Evolutionary conservation across 2,888 invertebrate species (phyloP), one percentile per base, ranked within the genome.

Genomic region (Chesias legatella): DNA sequence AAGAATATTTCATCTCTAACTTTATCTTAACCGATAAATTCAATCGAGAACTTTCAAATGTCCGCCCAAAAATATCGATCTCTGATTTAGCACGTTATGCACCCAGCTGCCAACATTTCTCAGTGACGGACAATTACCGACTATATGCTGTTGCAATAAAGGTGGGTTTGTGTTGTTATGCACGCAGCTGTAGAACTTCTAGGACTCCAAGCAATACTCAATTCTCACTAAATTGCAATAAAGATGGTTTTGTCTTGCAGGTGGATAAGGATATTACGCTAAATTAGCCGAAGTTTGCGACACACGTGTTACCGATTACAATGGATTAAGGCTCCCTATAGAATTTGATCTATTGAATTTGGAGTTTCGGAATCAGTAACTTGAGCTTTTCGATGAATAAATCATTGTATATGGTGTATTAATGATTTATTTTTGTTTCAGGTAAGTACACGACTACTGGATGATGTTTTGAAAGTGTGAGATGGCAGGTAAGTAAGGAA

Each of bases 271-370:
- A 62, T 64, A 65, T 66, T 66, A 67, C 61, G 58, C 48, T 53
- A 64, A 68, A 70, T 76, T 71, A 73, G 63, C 51, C 51, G 45
- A 68, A 73, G 70, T 73, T 73, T 63, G 67, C 71, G 69, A 64
- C 70, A 76, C 78, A 76, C 78, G 77, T 79, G 76, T 67, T 60
- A 56, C 42, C 51, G 73, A 71, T 73, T 62, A 75, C 74, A 77
- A 75, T 72, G 65, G 69, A 67, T 69, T 58, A 63, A 52, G 65
- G 56, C 51, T 60, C 60, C 46, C 60, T 58, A 65, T 61, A 60
- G 62, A 67, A 68, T 72, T 68, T 73, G 66, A 65, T 65, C 65
- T 62, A 72, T 75, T 69, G 60, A 66, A 63, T 63, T 61, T 61
- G 53, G 53, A 58, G 60, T 53, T 48, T 49, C 43, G 58, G 50